Conservation (phyloP, 2,888 invertebrate genomes). For the Drosophila paranaensis region DNA sequence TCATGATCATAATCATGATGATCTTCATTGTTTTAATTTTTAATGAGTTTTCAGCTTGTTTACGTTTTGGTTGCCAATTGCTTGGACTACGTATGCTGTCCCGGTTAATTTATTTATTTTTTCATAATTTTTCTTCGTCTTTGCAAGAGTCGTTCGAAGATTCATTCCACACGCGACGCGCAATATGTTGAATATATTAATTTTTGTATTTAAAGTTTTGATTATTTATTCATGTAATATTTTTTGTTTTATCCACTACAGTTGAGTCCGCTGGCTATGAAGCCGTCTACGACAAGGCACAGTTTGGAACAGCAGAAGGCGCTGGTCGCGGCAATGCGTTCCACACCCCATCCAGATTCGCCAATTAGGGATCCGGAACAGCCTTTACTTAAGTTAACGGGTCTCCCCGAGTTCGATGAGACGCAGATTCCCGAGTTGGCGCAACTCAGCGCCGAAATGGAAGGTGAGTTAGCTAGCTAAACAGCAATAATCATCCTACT, state of each 20-base stretch:
- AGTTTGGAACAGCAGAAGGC: slow-evolving; percentile 66
- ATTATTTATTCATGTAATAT: slow-evolving; percentile 2
- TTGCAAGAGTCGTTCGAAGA: slow-evolving; percentile 20
- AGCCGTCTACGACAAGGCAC: slow-evolving; percentile 55
- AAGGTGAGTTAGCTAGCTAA: slow-evolving; percentile 51
- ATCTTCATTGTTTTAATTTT: slow-evolving; percentile 18
- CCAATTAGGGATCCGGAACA: slow-evolving; percentile 40
- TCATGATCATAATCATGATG: slow-evolving; percentile 17
- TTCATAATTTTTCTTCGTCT: slow-evolving; percentile 28
- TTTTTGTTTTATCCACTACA: slow-evolving; percentile 31
- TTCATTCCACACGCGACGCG: slow-evolving; percentile 47
- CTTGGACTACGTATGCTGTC: slow-evolving; percentile 25
- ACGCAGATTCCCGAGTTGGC: slow-evolving; percentile 74
- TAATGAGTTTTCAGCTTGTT: slow-evolving; percentile 37
- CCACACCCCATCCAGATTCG: slow-evolving; percentile 36
- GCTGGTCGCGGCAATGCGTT: slow-evolving; percentile 49
- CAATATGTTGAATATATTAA: slow-evolving; percentile 27
- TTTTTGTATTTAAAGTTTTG: not conserved
- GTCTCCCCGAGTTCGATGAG: slow-evolving; percentile 79
- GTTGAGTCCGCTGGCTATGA: slow-evolving; percentile 75
- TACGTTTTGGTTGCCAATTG: slow-evolving; percentile 45
- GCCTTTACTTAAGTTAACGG: slow-evolving; percentile 47
- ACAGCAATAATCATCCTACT: not conserved
- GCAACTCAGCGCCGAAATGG: slow-evolving; percentile 55
- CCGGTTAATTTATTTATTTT: slow-evolving; percentile 42